phyloP scores from a whole-genome alignment of 2,797 vertebrate species.

The Oreortyx pictus region DNA sequence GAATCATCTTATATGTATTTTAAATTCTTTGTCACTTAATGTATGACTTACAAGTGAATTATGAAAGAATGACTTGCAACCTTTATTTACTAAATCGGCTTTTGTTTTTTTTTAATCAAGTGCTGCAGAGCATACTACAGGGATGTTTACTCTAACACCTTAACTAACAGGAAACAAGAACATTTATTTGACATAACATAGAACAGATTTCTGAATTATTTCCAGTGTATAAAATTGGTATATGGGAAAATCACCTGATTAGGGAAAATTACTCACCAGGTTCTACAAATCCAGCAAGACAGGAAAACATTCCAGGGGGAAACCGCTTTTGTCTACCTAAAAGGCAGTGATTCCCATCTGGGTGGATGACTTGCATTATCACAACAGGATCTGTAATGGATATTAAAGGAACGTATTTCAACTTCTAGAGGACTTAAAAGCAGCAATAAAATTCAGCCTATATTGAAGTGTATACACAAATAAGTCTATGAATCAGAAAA shows the following conservation, averaged over 20 bases:
- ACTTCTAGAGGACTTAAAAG: background rate
- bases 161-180: background rate
- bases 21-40: background rate
- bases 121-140: background rate
- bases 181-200: background rate
- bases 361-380: slow-evolving; percentile 96
- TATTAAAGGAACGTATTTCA: background rate
- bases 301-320: slow-evolving; percentile 90
- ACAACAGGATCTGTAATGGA: slow-evolving; percentile 90
- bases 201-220: background rate
- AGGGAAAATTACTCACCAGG: slow-evolving; percentile 83
- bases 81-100: background rate
- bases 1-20: background rate
- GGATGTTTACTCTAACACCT: background rate
- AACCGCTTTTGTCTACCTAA: slow-evolving; percentile 92
- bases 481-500: too few relatives aligned
- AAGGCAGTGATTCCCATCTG: slow-evolving; percentile 92
- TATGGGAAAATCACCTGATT: background rate
- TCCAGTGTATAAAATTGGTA: background rate
- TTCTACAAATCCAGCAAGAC: slow-evolving; percentile 95
- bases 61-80: background rate
- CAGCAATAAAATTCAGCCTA: background rate
- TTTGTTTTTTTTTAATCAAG: background rate
- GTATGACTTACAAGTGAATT: background rate
- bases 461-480: background rate